Percentiles rank a stretch among this genome's conserved stretches.
phyloP scores from a whole-genome alignment of 2,797 vertebrate species.

The Mus minutoides region DNA sequence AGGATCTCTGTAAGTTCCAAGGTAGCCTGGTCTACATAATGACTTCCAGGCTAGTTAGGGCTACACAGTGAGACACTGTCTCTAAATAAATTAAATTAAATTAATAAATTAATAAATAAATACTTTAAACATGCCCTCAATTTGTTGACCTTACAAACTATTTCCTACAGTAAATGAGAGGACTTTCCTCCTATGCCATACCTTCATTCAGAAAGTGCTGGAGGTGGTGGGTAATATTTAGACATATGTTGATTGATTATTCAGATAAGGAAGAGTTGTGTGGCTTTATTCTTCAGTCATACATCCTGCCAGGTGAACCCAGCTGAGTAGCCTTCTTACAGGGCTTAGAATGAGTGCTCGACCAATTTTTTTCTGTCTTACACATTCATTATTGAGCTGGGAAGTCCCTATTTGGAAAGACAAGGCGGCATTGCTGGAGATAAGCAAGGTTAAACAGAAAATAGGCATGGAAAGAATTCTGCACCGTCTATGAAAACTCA shows the following conservation, averaged over 20 bases:
- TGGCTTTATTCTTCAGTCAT: neutral
- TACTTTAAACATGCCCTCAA: neutral
- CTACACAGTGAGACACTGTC: neutral
- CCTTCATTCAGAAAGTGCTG: neutral
- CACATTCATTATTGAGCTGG: neutral
- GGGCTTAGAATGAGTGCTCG: neutral
- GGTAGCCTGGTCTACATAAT: neutral
- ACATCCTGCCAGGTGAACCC: neutral
- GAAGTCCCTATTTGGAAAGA: neutral
- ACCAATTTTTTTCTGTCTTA: neutral
- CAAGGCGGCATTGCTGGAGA: neutral
- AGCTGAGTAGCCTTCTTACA: neutral
- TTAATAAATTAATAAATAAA: neutral
- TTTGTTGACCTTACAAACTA: neutral
- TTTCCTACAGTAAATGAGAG: neutral
- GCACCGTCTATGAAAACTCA: neutral
- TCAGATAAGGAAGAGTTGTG: neutral
- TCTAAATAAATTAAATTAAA: neutral
- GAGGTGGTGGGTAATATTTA: neutral
- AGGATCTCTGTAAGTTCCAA: neutral
- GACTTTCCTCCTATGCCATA: neutral
- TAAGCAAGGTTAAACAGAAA: slow-evolving; percentile 9
- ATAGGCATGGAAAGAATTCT: neutral
- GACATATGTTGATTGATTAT: neutral
- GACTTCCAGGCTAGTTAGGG: neutral